phyloP scores from a whole-genome alignment of 92 coral and sea anemone genomes.

The Ricordea florida region DNA sequence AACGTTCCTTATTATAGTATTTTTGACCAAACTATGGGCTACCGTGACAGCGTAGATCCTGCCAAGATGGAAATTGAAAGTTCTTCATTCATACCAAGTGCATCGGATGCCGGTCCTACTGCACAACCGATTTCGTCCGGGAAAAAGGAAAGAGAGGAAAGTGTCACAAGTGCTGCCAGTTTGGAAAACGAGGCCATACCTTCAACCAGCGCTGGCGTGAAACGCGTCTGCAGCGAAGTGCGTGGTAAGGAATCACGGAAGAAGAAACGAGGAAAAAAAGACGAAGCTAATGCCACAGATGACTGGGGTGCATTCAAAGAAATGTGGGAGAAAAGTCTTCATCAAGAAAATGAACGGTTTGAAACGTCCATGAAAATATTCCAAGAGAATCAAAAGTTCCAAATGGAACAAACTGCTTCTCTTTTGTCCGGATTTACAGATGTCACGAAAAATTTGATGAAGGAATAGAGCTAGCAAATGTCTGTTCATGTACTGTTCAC shows the following conservation, averaged over 20 bases:
- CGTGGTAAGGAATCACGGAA: slow-evolving; percentile 31
- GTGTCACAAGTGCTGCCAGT: neutral
- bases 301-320: slow-evolving; percentile 9
- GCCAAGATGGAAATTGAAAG: slow-evolving; percentile 55
- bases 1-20: slow-evolving; percentile 43
- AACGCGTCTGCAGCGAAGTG: slow-evolving; percentile 10
- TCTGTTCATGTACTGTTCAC: slow-evolving; percentile 8
- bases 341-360: slow-evolving; percentile 28
- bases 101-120: neutral
- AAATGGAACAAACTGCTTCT: slow-evolving; percentile 51
- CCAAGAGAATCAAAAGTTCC: slow-evolving; percentile 30
- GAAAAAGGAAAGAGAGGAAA: slow-evolving; percentile 23
- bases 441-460: slow-evolving; percentile 35
- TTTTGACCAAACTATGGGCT: slow-evolving; percentile 48
- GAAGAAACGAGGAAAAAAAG: slow-evolving; percentile 23
- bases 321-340: slow-evolving; percentile 57
- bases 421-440: slow-evolving; percentile 54
- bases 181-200: neutral
- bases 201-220: slow-evolving; percentile 9
- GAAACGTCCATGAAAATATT: slow-evolving; percentile 16
- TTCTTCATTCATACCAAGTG: slow-evolving; percentile 5
- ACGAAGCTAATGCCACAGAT: slow-evolving; percentile 17
- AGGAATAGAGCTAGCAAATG: slow-evolving; percentile 2
- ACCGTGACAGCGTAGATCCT: slow-evolving; percentile 49
- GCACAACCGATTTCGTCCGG: slow-evolving; percentile 2